Percentiles rank a stretch among this genome's conserved stretches.
These are phyloP conservation scores for Antitype chi DNA, from an alignment of 2,888 invertebrate genomes.

Conservation along the genomic window DNA sequence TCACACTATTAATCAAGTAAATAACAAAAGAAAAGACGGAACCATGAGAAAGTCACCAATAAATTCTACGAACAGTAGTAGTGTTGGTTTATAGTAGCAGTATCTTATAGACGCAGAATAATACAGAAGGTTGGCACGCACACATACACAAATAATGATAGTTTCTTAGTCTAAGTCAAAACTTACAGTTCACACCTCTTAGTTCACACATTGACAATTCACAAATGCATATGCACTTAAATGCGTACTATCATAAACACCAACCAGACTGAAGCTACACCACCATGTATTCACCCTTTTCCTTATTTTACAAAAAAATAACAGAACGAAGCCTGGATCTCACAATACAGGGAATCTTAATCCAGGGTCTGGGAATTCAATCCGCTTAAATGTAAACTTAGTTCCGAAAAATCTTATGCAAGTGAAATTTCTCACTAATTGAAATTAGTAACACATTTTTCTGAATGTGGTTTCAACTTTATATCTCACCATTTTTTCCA, in stretches of 20 bases:
- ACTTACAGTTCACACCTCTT: no score
- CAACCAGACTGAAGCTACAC: no score
- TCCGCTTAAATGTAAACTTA: no score
- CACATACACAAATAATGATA: neutral
- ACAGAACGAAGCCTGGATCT: no score
- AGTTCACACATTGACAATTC: no score
- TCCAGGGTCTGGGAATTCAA: no score
- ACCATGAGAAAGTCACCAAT: slow-evolving; percentile 10
- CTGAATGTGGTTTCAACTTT: neutral
- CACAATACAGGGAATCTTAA: no score
- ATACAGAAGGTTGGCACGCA: neutral
- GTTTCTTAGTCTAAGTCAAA: no score
- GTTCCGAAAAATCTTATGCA: neutral
- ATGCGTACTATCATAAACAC: no score
- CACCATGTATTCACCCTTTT: no score
- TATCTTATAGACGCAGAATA: neutral
- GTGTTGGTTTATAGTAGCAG: neutral
- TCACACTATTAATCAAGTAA: slow-evolving; percentile 5
- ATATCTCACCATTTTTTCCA: neutral
- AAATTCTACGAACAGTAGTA: neutral
- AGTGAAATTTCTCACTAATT: neutral
- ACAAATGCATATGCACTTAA: no score
- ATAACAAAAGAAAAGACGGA: slow-evolving; percentile 13
- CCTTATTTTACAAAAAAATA: no score
- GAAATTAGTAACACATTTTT: neutral